These are phyloP conservation scores for Echinarachnius parma DNA, from an alignment of 53 echinoderm and acorn worm genomes.

Conservation along the genomic window DNA sequence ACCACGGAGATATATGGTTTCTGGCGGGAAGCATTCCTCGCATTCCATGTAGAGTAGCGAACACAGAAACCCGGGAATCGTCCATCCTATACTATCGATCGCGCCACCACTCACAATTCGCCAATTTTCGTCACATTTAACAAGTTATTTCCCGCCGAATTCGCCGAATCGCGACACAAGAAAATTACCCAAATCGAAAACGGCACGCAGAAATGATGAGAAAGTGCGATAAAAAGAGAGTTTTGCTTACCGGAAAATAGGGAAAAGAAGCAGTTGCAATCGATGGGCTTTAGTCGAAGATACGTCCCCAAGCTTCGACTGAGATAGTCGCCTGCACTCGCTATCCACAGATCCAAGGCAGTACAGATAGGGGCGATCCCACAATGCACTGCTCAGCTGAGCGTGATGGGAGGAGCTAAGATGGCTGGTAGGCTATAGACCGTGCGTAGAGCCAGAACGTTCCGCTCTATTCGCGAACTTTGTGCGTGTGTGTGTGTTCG, in stretches of 20 bases:
- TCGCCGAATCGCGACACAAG: too few relatives aligned
- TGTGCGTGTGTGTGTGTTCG: neutral
- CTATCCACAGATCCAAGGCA: too few relatives aligned
- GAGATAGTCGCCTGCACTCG: conserved; percentile 8
- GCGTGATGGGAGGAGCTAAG: conserved; percentile 45
- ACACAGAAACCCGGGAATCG: conserved; percentile 25
- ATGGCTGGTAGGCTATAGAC: conserved; percentile 13
- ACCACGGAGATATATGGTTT: conserved; percentile 40
- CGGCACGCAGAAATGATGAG: too few relatives aligned
- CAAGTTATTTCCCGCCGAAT: too few relatives aligned
- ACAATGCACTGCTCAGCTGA: conserved; percentile 30
- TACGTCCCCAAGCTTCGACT: conserved; percentile 35
- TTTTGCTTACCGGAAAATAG: conserved; percentile 29
- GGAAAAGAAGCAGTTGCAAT: conserved; percentile 32
- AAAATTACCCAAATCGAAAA: too few relatives aligned
- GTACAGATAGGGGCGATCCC: conserved; percentile 18
- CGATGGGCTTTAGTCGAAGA: conserved; percentile 35
- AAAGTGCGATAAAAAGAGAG: neutral
- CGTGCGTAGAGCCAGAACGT: neutral
- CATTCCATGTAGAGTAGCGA: conserved; percentile 13
- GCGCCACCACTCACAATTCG: too few relatives aligned
- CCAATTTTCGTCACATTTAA: too few relatives aligned
- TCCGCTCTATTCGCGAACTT: neutral
- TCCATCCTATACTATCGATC: too few relatives aligned
- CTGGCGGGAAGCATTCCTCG: conserved; percentile 31